Conservation (phyloP, 2,888 invertebrate genomes). For the Coecobrya sp. region DNA sequence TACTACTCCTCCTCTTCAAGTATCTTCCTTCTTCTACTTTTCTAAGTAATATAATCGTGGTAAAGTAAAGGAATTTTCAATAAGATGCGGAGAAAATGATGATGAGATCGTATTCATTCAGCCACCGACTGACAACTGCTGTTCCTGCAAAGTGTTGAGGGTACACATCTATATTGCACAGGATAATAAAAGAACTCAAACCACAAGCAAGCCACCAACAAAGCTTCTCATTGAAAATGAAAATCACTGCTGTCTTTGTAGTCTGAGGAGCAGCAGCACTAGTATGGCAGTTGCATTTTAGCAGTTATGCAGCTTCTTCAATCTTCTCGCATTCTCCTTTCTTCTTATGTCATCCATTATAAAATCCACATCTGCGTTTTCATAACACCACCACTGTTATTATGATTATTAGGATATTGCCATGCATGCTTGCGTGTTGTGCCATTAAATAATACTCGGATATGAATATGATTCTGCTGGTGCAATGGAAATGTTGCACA, state of each 20-base stretch:
- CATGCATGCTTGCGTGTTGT: conserved; percentile 62
- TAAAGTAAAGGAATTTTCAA: conserved; percentile 67
- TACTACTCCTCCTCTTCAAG: conserved; percentile 8
- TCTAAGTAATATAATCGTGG: neutral
- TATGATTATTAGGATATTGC: conserved; percentile 67
- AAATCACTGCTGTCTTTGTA: conserved; percentile 56
- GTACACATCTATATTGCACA: conserved; percentile 35
- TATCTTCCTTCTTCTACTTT: neutral
- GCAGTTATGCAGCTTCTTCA: conserved; percentile 63
- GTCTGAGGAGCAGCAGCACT: neutral
- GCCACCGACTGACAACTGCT: conserved; percentile 12
- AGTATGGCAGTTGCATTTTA: conserved; percentile 14
- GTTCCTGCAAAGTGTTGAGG: conserved; percentile 7
- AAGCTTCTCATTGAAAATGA: conserved; percentile 75
- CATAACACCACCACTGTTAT: conserved; percentile 63
- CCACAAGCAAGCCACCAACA: conserved; percentile 77
- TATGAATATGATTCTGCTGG: conserved; percentile 31
- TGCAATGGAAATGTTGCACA: conserved; percentile 58
- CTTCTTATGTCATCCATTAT: conserved; percentile 67
- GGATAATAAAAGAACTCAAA: conserved; percentile 53
- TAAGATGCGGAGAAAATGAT: conserved; percentile 51
- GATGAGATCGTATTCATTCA: conserved; percentile 68
- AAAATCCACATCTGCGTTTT: conserved; percentile 78
- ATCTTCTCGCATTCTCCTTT: conserved; percentile 23
- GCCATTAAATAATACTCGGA: conserved; percentile 50